These are phyloP conservation scores for Alcedo atthis DNA, from an alignment of 2,797 vertebrate genomes.

Conservation along the genomic window DNA sequence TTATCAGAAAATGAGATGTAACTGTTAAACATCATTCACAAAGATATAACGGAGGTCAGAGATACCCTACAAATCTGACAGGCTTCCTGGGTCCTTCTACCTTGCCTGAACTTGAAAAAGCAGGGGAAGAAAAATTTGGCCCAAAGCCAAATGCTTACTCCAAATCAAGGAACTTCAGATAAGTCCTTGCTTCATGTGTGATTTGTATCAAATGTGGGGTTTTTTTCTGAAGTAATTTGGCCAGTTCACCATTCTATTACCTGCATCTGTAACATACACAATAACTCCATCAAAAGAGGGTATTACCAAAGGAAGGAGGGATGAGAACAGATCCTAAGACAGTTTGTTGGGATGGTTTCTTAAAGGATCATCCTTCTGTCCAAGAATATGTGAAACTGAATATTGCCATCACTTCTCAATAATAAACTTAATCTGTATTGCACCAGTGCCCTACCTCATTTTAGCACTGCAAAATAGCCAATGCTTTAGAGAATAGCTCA, in stretches of 20 bases:
- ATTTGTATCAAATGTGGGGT: not conserved
- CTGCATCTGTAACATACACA: not conserved
- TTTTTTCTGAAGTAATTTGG: not conserved
- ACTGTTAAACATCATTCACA: not conserved
- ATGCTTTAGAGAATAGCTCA: slow-evolving; percentile 67
- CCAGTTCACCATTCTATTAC: not conserved
- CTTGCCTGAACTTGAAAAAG: not conserved
- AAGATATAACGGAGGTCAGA: not conserved
- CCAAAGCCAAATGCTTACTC: not conserved
- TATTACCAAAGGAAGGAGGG: not conserved
- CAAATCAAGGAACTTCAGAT: not conserved
- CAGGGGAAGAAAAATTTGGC: not conserved
- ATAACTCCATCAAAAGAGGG: not conserved
- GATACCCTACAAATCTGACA: not conserved
- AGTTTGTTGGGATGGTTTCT: not conserved
- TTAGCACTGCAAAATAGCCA: slow-evolving; percentile 61
- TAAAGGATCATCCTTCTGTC: not conserved
- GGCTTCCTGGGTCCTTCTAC: not conserved
- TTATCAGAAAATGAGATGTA: not conserved
- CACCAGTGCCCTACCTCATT: slow-evolving; percentile 27
- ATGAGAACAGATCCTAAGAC: not conserved
- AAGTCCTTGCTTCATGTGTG: not conserved
- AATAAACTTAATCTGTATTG: slow-evolving; percentile 27
- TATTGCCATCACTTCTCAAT: not conserved
- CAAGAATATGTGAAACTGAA: not conserved